Base-by-base conservation (phyloP, 35 echinoderm and acorn worm genomes). In the Apostichopus japonicus region DNA sequence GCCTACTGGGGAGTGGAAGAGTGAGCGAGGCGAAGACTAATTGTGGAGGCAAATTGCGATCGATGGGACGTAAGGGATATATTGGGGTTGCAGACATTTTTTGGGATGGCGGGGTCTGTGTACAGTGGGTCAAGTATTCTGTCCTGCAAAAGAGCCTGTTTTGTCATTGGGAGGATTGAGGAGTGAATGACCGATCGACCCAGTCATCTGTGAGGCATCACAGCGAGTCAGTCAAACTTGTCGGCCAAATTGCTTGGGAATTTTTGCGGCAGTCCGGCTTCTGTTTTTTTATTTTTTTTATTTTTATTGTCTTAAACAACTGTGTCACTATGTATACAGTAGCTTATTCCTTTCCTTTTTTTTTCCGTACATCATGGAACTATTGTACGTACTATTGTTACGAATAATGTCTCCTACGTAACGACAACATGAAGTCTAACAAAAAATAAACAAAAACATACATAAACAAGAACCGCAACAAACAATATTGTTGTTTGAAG, bases 41-140 rank as follows among this genome's bases (percentile, higher is more conserved):
- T 89, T 89, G 86, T 89, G 23, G 27, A 73, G 63, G 61, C 86
- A 89, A 89, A 89, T 89, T 89, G 86, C 33, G 65, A 84, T 55
- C 53, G 56, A 58, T 84, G 81, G 81, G 81, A 72, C 5, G 61
- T 51, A 65, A 75, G 86, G 24, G 71, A 52, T 89, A 73, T 44
- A 9, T 71, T 8, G 27, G 86, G 19, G 71, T 75, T 75, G 63
- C 19, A 67, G 63, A 67, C 19, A 5, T 67, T 67, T 67, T 65
- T 73, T 73, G 13, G 70, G 3, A 73, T 16, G 70, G 15, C 70
- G 0, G 15, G 15, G 70, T 73, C 70, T 73, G 15, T 73, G 70
- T 17, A 22, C 70, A 75, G n/a, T 75, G 14, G 17, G 17, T 19
- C 11, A 75, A 75, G 71, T 75, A 19, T 75, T 75, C 0, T 17